A percentile compares a stretch with the other conserved stretches of the same genome.
Evolutionary conservation across 2,113 vertebrate genomes (phyloP).

Genomic region (Probosciger aterrimus): DNA sequence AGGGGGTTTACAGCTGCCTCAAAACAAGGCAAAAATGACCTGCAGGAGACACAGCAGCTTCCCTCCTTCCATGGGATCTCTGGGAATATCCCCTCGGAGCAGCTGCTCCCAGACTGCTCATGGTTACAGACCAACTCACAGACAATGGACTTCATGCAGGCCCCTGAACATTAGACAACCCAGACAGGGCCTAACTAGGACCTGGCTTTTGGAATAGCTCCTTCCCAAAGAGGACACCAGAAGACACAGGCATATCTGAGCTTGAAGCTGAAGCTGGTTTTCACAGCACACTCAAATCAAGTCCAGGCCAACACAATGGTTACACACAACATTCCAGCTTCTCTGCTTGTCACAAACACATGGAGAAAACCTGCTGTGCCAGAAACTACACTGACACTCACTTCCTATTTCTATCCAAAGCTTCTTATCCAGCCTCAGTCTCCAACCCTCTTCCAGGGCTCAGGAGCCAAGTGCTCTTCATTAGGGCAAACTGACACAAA

Average conservation of each 20-base stretch:
- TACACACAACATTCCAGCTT: not conserved
- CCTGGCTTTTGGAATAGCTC: not conserved
- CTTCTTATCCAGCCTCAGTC: not conserved
- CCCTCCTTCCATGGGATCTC: not conserved
- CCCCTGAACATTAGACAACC: not conserved
- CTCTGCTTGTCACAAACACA: not conserved
- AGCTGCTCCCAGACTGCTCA: not conserved
- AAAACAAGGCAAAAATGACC: fast-evolving
- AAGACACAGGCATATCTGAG: not conserved
- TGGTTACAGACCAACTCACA: not conserved
- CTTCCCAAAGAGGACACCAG: not conserved
- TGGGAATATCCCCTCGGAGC: not conserved
- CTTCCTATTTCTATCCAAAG: not conserved
- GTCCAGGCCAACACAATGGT: not conserved
- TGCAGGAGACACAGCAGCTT: not conserved
- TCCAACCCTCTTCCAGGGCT: not conserved
- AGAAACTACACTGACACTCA: not conserved
- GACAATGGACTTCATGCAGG: fast-evolving
- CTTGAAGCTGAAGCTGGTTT: not conserved
- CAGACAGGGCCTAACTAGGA: not conserved
- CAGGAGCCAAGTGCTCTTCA: not conserved
- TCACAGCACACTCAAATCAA: not conserved
- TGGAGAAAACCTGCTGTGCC: not conserved
- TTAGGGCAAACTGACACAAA: not conserved
- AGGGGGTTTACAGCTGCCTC: not conserved